Evolutionary conservation across 2,113 vertebrate genomes (phyloP).

Genomic region (Corapipo altera): DNA sequence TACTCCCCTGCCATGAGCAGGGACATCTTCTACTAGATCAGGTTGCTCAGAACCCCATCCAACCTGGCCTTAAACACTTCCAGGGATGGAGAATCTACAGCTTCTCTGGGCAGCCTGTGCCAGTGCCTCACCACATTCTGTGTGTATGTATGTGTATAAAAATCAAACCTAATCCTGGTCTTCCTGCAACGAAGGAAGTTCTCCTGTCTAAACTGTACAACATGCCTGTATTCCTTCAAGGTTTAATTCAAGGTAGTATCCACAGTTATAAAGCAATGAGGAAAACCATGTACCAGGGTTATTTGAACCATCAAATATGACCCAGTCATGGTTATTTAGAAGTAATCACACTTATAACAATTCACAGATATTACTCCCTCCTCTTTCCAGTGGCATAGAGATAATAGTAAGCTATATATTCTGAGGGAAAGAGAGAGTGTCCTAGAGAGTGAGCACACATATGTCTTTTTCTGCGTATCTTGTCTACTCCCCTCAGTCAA

Average conservation of each 20-base stretch:
- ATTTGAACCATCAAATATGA: constrained; percentile 34
- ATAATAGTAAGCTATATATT: neutral
- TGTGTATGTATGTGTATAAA: neutral
- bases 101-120: neutral
- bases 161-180: neutral
- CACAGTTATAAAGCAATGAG: constrained; percentile 2
- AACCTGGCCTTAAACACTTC: neutral
- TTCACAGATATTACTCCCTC: constrained; percentile 21
- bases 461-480: neutral
- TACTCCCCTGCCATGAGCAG: neutral
- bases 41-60: neutral
- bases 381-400: neutral
- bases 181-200: neutral
- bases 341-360: neutral
- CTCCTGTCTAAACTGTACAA: neutral
- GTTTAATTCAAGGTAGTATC: constrained; percentile 10
- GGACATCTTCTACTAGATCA: neutral
- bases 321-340: constrained; percentile 17
- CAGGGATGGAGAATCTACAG: neutral
- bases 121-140: neutral
- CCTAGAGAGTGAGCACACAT: neutral
- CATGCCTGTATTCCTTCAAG: neutral
- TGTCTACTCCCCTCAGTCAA: neutral
- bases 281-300: neutral
- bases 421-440: neutral